Evolutionary conservation across 2,888 invertebrate species (phyloP).

Genomic region (Leuctra nigra): DNA sequence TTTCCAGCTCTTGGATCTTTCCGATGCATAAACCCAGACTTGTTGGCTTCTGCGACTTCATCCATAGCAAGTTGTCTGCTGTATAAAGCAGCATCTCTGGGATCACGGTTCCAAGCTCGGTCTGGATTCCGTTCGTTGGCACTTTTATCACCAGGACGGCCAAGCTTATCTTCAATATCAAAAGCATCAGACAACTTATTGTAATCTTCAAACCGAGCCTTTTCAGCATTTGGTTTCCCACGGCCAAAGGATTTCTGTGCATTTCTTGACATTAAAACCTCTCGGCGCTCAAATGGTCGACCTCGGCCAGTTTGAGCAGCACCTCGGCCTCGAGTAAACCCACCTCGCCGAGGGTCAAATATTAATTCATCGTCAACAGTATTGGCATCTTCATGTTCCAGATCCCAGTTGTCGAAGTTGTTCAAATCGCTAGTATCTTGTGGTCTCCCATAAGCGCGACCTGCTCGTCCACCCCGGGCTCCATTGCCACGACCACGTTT

Average conservation of each 20-base stretch:
- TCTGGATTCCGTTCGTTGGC: background rate
- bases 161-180: constrained; percentile 22
- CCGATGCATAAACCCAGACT: background rate
- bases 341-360: background rate
- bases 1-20: constrained; percentile 13
- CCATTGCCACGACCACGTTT: background rate
- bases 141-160: background rate
- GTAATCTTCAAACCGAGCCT: background rate
- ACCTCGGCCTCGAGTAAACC: too few relatives aligned
- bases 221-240: constrained; percentile 1
- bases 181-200: constrained; percentile 14
- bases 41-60: constrained; percentile 4
- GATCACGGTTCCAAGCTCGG: constrained; percentile 3
- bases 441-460: background rate
- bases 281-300: background rate
- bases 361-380: background rate
- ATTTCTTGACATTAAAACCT: background rate
- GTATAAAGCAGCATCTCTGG: background rate
- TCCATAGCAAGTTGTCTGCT: background rate
- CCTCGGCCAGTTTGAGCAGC: background rate
- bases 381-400: constrained; percentile 7
- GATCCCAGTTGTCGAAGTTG: constrained; percentile 19
- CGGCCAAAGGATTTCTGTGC: background rate
- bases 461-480: background rate
- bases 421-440: constrained; percentile 7